Base-by-base conservation (phyloP, 1,140 invertebrate species). In the Hestina assimilis region DNA sequence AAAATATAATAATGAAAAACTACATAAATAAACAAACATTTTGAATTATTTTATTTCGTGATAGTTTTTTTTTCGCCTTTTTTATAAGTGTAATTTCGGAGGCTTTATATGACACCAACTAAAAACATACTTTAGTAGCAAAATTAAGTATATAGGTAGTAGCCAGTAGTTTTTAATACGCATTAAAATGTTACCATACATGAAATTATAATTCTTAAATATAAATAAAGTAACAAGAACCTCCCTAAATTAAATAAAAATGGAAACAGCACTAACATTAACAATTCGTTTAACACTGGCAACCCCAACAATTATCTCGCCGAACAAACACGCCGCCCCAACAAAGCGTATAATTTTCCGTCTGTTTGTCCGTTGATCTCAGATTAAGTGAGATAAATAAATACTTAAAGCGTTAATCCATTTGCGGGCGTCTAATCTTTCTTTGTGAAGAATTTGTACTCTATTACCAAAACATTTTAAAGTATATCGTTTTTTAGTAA, bases 311-410 rank as follows among this genome's bases (percentile, higher is more conserved):
- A 58, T 60, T 63, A 67, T 65, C 35, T 58, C 40, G 20, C 43
- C 31, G 11, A 24, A 8, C 31, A 46, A 46, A 43, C 24, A 58
- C 45, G 43, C 35, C 29, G 38, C 46, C 58, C 41, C 23, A 69
- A 74, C 74, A 75, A 77, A 77, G 69, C 71, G 66, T 79, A 82
- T 79, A 50, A 50, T 50, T 79, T 75, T 68, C 63, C 63, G 63
- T 72, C 64, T 83, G 72, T 80, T 82, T 73, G 71, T 74, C 43
- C 63, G 50, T 51, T 67, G 70, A 72, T 72, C 74, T 70, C 63
- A 74, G 79, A 83, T 83, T 79, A 82, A 81, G 55, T 59, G 63
- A 23, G 41, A 50, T 50, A 50, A 81, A 83, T 79, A 80, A 83
- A 81, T 72, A 76, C 72, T 81, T 75, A 70, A 66, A 69, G 66